These are phyloP conservation scores for Trichomalopsis sarcophagae DNA, from an alignment of 1,140 invertebrate genomes.

Conservation along the genomic window DNA sequence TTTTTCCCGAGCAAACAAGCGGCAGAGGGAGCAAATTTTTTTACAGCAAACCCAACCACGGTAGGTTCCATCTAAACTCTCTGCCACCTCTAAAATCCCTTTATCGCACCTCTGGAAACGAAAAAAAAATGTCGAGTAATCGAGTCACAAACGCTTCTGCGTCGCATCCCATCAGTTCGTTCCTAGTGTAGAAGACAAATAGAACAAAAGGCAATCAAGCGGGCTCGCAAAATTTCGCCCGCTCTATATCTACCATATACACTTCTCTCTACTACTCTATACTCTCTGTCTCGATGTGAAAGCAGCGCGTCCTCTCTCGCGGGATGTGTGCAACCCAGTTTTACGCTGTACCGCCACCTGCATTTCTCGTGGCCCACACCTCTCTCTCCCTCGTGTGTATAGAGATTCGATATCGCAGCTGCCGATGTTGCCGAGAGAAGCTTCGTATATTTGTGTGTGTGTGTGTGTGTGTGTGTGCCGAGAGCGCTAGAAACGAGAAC, in stretches of 20 bases:
- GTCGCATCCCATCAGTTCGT: background rate
- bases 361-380: background rate
- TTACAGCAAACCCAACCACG: too few species aligned
- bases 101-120: background rate
- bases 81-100: background rate
- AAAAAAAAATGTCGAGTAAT: background rate
- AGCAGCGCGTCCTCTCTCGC: slow-evolving; percentile 3
- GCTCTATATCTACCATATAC: background rate
- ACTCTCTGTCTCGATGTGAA: slow-evolving; percentile 6
- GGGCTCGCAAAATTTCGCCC: background rate
- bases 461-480: background rate
- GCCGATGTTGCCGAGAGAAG: background rate
- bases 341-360: background rate
- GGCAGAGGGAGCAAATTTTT: background rate
- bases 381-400: background rate
- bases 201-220: slow-evolving; percentile 21
- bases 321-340: slow-evolving; percentile 9
- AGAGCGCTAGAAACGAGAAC: background rate
- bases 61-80: too few species aligned
- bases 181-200: background rate
- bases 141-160: background rate
- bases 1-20: background rate
- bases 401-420: background rate
- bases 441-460: background rate
- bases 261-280: background rate